phyloP scores from a whole-genome alignment of 2,113 vertebrate species.

The Rallus limicola region DNA sequence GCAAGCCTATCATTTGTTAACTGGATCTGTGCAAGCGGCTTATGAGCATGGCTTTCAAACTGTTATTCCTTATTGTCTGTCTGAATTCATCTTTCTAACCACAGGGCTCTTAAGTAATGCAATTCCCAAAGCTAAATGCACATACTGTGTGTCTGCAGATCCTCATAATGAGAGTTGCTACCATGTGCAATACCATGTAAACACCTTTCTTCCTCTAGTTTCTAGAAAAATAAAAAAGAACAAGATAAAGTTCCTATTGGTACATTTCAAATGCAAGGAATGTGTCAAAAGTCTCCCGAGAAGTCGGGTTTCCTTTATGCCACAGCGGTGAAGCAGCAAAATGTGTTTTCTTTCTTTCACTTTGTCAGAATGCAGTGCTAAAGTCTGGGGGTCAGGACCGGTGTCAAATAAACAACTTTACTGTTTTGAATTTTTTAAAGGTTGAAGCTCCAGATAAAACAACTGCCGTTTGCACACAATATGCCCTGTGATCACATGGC shows the following conservation, averaged over 20 bases:
- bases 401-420: conserved; percentile 83
- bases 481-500: conserved; percentile 78
- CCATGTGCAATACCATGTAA: conserved; percentile 63
- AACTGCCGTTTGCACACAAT: conserved; percentile 78
- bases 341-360: conserved; percentile 77
- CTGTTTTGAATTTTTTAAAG: conserved; percentile 83
- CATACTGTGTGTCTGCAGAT: conserved; percentile 47
- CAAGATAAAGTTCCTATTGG: conserved; percentile 51
- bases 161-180: conserved; percentile 43
- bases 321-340: conserved; percentile 67
- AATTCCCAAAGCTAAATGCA: conserved; percentile 64
- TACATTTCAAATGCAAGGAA: conserved; percentile 64
- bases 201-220: conserved; percentile 69
- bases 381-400: conserved; percentile 73
- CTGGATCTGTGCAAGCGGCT: conserved; percentile 25
- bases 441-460: conserved; percentile 80
- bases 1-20: conserved; percentile 22
- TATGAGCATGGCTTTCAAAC: conserved; percentile 38
- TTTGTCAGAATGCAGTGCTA: conserved; percentile 73
- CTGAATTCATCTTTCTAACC: conserved; percentile 67
- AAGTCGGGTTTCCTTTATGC: conserved; percentile 67
- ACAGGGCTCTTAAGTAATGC: conserved; percentile 63
- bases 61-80: conserved; percentile 56
- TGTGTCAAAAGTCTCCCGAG: conserved; percentile 59
- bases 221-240: conserved; percentile 67